These are phyloP conservation scores for Caerostris darwini DNA, from an alignment of 1,140 invertebrate genomes.

Conservation along the genomic window DNA sequence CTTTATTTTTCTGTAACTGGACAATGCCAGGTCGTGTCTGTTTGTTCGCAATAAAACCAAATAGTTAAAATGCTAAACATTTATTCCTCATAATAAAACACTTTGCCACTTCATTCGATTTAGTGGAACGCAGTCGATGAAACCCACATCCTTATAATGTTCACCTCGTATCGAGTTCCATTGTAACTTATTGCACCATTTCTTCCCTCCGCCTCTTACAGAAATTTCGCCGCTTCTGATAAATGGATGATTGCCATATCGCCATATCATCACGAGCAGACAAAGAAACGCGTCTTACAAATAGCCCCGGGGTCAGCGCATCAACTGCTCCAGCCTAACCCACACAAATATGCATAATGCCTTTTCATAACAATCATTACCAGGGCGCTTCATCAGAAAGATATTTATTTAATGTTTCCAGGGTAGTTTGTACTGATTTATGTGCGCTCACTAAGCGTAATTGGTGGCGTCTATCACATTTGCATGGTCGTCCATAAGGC, in stretches of 20 bases:
- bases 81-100: too few relatives aligned
- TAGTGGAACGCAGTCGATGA: too few relatives aligned
- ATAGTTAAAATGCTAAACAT: too few relatives aligned
- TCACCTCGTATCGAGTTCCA: too few relatives aligned
- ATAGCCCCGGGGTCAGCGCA: slow-evolving; percentile 26
- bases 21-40: too few relatives aligned
- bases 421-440: slow-evolving; percentile 43
- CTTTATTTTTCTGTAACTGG: too few relatives aligned
- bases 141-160: too few relatives aligned
- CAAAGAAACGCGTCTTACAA: slow-evolving; percentile 45
- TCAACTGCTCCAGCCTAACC: background rate
- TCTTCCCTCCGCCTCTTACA: background rate
- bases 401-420: slow-evolving; percentile 66
- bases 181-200: too few relatives aligned
- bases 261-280: background rate
- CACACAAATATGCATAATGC: slow-evolving; percentile 41
- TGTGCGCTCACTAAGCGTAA: slow-evolving; percentile 41
- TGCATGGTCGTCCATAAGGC: slow-evolving; percentile 26
- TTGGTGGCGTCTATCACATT: slow-evolving; percentile 52
- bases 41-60: too few relatives aligned
- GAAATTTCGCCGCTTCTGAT: background rate
- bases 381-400: slow-evolving; percentile 32
- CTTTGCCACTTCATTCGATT: too few relatives aligned
- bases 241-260: background rate
- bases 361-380: slow-evolving; percentile 65